Percentiles rank a stretch among this genome's conserved stretches.
phyloP scores from a whole-genome alignment of 2,797 vertebrate genomes.

The Gymnothorax javanicus region DNA sequence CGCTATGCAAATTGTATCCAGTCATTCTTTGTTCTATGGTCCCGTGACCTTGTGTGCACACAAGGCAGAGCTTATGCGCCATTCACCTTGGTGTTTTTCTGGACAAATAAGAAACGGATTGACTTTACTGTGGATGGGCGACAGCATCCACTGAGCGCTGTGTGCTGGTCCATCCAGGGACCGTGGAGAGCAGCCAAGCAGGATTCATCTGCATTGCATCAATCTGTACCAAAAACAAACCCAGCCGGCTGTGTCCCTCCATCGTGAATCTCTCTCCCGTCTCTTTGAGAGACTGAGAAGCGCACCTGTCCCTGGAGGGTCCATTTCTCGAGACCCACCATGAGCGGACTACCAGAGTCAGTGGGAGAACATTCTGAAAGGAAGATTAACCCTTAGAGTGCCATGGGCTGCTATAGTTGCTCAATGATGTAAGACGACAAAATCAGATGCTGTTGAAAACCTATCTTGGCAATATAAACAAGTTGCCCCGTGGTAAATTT shows the following conservation, averaged over 20 bases:
- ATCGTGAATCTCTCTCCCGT: no score
- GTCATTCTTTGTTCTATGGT: no score
- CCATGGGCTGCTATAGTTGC: no score
- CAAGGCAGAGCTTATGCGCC: no score
- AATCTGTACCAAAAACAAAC: neutral
- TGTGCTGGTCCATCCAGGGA: neutral
- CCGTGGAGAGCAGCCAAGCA: neutral
- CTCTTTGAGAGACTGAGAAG: neutral
- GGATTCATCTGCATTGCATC: neutral
- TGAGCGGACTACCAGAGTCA: neutral
- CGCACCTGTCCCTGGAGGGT: neutral
- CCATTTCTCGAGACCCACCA: neutral
- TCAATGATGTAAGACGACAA: no score
- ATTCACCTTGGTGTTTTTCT: no score
- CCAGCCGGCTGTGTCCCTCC: no score
- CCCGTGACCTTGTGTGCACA: no score
- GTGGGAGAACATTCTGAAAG: neutral
- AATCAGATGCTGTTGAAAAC: no score
- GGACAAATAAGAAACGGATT: neutral
- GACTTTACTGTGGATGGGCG: neutral
- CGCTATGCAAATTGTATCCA: no score
- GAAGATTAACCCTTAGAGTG: neutral
- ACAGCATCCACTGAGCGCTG: neutral
- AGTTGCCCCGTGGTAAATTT: no score
- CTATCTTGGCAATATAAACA: no score